phyloP scores from a whole-genome alignment of 2,888 invertebrate species.

The Nomada goodeniana region DNA sequence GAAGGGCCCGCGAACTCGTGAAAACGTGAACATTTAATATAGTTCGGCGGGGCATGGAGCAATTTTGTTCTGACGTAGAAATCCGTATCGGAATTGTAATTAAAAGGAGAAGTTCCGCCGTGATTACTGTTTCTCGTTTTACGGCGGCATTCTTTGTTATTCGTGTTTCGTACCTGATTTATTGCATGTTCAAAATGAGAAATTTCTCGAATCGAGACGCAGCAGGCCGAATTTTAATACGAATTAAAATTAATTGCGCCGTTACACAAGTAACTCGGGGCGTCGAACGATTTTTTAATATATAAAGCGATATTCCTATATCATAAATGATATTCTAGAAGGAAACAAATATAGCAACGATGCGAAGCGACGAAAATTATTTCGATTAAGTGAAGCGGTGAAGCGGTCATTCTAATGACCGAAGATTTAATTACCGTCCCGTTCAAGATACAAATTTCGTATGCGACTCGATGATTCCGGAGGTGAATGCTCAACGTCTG shows the following conservation, averaged over 20 bases:
- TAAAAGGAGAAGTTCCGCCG: constrained; percentile 45
- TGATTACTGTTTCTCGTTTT: constrained; percentile 31
- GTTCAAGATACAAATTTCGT: no score
- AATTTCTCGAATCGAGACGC: background rate
- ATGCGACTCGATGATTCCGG: no score
- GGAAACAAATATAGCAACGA: no score
- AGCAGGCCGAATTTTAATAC: background rate
- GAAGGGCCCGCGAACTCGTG: constrained; percentile 41
- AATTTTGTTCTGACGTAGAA: constrained; percentile 23
- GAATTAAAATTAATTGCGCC: background rate
- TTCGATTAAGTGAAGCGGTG: background rate
- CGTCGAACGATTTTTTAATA: no score
- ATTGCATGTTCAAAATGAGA: no score
- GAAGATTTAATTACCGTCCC: no score
- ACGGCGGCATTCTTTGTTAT: background rate
- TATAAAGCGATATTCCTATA: no score
- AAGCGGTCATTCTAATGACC: no score
- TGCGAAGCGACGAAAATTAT: no score
- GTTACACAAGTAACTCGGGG: no score
- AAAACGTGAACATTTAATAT: constrained; percentile 68
- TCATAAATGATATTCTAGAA: no score
- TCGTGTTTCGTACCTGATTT: background rate
- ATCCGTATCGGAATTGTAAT: constrained; percentile 57
- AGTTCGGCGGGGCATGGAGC: constrained; percentile 48
- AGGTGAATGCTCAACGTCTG: no score